Percentiles rank a stretch among this genome's conserved stretches.
These are phyloP conservation scores for Ammodramus savannarum DNA, from an alignment of 2,113 vertebrate species.

Conservation along the genomic window DNA sequence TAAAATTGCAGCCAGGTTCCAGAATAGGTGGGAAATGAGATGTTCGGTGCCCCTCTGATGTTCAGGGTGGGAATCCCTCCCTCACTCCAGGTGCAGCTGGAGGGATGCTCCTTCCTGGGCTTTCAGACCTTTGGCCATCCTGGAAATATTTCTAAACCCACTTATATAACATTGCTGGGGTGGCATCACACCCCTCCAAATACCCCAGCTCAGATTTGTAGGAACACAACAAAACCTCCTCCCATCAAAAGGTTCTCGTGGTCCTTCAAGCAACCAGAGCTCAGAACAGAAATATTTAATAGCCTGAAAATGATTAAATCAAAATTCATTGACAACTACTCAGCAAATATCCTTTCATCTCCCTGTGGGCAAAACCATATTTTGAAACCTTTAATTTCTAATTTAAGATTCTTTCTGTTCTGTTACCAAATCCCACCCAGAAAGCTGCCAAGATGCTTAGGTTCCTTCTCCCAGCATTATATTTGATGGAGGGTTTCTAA, in stretches of 20 bases:
- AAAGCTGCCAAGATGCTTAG: neutral
- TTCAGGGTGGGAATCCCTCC: neutral
- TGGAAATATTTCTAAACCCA: neutral
- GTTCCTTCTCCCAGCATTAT: neutral
- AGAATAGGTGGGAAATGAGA: accelerated
- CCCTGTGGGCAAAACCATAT: neutral
- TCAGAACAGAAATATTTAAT: neutral
- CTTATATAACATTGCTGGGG: too few relatives aligned
- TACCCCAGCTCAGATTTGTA: neutral
- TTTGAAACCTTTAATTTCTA: constrained; percentile 3
- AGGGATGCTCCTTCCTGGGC: neutral
- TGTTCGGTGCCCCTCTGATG: neutral
- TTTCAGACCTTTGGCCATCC: neutral
- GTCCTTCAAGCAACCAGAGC: neutral
- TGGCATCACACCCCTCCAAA: neutral
- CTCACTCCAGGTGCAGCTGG: neutral
- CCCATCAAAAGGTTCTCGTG: neutral
- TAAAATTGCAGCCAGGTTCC: neutral
- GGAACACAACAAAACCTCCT: neutral
- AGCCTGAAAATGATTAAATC: neutral
- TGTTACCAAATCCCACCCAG: neutral
- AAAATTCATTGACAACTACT: neutral
- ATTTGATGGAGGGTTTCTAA: constrained; percentile 19
- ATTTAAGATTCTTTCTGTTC: neutral
- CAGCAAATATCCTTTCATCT: neutral